Evolutionary conservation across 2,797 vertebrate species (phyloP), one percentile per base, ranked within the genome.

Genomic region (Peromyscus attwateri): DNA sequence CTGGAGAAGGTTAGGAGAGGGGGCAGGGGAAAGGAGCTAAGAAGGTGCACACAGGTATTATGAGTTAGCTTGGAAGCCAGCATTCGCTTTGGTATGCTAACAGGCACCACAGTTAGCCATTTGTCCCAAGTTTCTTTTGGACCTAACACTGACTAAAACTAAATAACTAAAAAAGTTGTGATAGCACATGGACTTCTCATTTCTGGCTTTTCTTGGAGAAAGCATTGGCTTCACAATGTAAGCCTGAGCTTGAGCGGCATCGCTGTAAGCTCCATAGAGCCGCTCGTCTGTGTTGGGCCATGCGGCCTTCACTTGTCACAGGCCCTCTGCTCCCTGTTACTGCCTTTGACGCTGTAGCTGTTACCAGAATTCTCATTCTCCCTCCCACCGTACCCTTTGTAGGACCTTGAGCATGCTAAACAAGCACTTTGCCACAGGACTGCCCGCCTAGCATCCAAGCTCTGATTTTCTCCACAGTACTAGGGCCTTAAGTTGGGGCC

Each of bases 191-290:
- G 55, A 77, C 55, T 88, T 84, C 43, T 31, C 6, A 23, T 62
- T 88, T 85, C 71, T 8, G 49, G 40, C 83, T 95, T 93, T 83
- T 89, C 73, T 75, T 37, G 6, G 55, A 17, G 77, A 91, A 88
- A 31, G 14, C 34, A 10, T 21, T 1, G 8, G 52, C 27, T 43
- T 80, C 21, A 49, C 46, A 49, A 16, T 8, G 23, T 46, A 71
- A 60, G 57, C 77, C 66, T 60, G 29, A 40, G 46, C 60, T n/a
- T n/a, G 23, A 40, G 4, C 2, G n/a, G 34, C 62, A 43, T 40
- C 34, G 4, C 81, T 11, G 23, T 7, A 49, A 10, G 25, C 66
- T 31, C 17, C 46, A 6, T 1, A 27, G 13, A 55, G 64, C 46
- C 9, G 7, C 55, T 60, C 71, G 76, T 52, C 79, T 10, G 66